A percentile compares a stretch with the other conserved stretches of the same genome.
Evolutionary conservation across 2,888 invertebrate species (phyloP).

Genomic region (Alsophila aescularia): DNA sequence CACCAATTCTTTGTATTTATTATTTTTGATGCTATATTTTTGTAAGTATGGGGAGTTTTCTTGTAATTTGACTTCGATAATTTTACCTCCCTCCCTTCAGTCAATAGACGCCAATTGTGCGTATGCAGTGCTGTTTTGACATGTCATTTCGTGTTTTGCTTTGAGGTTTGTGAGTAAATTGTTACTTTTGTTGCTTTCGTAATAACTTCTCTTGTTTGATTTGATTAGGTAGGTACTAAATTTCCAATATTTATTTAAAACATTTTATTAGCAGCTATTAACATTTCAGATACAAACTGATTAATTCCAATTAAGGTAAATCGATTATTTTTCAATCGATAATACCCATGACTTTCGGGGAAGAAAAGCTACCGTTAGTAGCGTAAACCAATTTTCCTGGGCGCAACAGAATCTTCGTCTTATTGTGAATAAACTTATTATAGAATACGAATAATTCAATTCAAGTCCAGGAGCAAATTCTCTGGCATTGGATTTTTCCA

Average conservation of each 20-base stretch:
- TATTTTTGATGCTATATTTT: constrained; percentile 56
- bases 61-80: constrained; percentile 70
- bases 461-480: constrained; percentile 57
- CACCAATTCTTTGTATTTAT: constrained; percentile 29
- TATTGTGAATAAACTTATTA: constrained; percentile 80
- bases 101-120: constrained; percentile 71
- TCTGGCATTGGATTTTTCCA: constrained; percentile 51
- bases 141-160: constrained; percentile 57
- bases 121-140: constrained; percentile 63
- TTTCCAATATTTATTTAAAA: too few species aligned
- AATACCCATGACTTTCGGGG: neutral
- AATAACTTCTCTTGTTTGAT: constrained; percentile 31
- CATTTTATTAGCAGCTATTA: too few species aligned
- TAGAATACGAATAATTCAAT: constrained; percentile 78
- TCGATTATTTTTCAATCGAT: too few species aligned
- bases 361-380: constrained; percentile 3
- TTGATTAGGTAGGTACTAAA: neutral
- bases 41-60: constrained; percentile 54
- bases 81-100: constrained; percentile 53
- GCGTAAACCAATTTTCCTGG: constrained; percentile 41
- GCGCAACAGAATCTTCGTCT: constrained; percentile 51
- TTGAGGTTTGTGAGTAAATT: constrained; percentile 40
- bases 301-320: too few species aligned
- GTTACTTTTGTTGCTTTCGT: constrained; percentile 37
- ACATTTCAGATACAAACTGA: too few species aligned